A percentile compares a stretch with the other conserved stretches of the same genome.
These are phyloP conservation scores for Myopa testacea DNA, from an alignment of 2,888 invertebrate species.

Conservation along the genomic window DNA sequence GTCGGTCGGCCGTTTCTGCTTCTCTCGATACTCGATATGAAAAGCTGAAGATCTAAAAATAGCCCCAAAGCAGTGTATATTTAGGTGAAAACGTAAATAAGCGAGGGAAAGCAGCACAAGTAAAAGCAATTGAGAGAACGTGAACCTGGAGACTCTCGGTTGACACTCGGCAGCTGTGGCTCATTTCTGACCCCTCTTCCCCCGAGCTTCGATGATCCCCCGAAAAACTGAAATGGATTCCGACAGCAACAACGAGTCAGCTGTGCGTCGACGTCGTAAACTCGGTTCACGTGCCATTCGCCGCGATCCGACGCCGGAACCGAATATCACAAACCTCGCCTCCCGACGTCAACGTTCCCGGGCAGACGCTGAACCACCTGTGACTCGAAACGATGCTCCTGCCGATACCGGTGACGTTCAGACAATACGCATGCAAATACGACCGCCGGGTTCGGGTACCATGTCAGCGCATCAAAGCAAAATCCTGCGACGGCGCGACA, in stretches of 20 bases:
- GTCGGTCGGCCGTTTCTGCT: background rate
- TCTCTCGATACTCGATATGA: background rate
- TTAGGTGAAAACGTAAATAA: background rate
- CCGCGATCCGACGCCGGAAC: conserved; percentile 75
- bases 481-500: conserved; percentile 64
- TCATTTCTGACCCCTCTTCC: too few relatives aligned
- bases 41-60: conserved; percentile 40
- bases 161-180: too few relatives aligned
- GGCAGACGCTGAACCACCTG: conserved; percentile 56
- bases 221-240: conserved; percentile 45
- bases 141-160: background rate
- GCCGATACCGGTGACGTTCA: conserved; percentile 46
- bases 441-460: conserved; percentile 55
- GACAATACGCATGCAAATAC: conserved; percentile 62
- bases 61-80: conserved; percentile 6
- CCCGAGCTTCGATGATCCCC: background rate
- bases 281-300: conserved; percentile 70
- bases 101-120: background rate
- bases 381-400: conserved; percentile 48
- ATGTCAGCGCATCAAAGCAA: conserved; percentile 67
- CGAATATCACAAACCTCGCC: conserved; percentile 39
- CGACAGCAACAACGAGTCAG: conserved; percentile 60
- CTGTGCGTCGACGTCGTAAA: conserved; percentile 73
- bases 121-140: background rate
- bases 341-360: conserved; percentile 42